Evolutionary conservation across 2,888 invertebrate genomes (phyloP).

Genomic region (Rhagophthalmus giganteus): DNA sequence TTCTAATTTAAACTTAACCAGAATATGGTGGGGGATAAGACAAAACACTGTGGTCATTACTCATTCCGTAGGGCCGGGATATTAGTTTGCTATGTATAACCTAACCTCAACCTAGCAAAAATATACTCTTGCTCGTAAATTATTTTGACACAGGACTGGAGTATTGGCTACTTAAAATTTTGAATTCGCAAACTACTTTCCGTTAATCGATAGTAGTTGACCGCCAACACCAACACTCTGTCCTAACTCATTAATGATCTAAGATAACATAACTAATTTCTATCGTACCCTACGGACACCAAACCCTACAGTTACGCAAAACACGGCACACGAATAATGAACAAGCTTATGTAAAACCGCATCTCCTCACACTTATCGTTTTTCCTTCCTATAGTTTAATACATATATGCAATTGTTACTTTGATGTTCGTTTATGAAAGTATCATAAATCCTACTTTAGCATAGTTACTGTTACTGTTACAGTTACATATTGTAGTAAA

Average conservation of each 20-base stretch:
- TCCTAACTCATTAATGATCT: slow-evolving; percentile 27
- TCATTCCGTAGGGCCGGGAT: slow-evolving; percentile 54
- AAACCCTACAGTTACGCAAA: not conserved
- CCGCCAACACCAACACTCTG: slow-evolving; percentile 27
- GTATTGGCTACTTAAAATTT: slow-evolving; percentile 49
- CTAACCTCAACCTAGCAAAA: slow-evolving; percentile 55
- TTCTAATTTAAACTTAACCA: slow-evolving; percentile 51
- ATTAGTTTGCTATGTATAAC: slow-evolving; percentile 54
- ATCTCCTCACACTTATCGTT: too few relatives aligned
- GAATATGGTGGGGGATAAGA: slow-evolving; percentile 40
- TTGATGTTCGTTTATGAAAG: too few relatives aligned
- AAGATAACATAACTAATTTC: slow-evolving; percentile 28
- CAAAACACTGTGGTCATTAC: slow-evolving; percentile 55
- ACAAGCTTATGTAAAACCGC: too few relatives aligned
- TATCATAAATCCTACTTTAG: too few relatives aligned
- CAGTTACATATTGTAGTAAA: too few relatives aligned
- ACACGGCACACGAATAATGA: too few relatives aligned
- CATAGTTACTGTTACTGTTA: too few relatives aligned
- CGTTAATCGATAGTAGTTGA: slow-evolving; percentile 43
- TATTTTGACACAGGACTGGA: slow-evolving; percentile 54
- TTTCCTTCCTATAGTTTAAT: too few relatives aligned
- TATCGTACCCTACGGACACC: not conserved
- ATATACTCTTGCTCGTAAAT: slow-evolving; percentile 55
- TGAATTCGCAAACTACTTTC: slow-evolving; percentile 46
- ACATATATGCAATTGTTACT: too few relatives aligned